phyloP scores from a whole-genome alignment of 1,140 invertebrate genomes.

The Vollenhovia emeryi region DNA sequence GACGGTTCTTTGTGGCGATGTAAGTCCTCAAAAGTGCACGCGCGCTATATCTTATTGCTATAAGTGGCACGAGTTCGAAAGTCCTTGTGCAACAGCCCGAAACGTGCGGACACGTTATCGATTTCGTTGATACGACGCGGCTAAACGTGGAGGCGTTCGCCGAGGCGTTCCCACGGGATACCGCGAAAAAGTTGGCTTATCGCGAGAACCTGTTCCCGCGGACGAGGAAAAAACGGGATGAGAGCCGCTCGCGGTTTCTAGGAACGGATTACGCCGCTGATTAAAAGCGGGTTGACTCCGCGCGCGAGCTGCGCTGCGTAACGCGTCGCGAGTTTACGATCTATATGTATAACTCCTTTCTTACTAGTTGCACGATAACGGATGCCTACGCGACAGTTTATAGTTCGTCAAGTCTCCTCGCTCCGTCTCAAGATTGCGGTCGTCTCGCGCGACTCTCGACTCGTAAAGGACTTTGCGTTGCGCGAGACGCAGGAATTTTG shows the following conservation, averaged over 20 bases:
- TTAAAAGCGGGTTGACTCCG: constrained; percentile 40
- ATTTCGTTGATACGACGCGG: constrained; percentile 28
- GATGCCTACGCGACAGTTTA: constrained; percentile 16
- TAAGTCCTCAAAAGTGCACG: background rate
- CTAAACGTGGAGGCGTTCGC: constrained; percentile 25
- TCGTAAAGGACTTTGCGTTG: constrained; percentile 37
- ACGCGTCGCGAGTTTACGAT: constrained; percentile 17
- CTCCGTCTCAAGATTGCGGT: background rate
- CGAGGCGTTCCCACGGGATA: constrained; percentile 28
- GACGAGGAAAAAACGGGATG: background rate
- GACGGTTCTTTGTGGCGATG: background rate
- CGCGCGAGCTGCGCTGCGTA: background rate
- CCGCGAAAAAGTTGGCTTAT: constrained; percentile 18
- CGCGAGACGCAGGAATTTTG: background rate
- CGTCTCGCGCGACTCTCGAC: background rate
- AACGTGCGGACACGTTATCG: constrained; percentile 21
- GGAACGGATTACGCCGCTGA: constrained; percentile 16
- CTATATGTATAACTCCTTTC: background rate
- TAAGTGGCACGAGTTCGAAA: constrained; percentile 10
- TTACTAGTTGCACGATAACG: background rate
- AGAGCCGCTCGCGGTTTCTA: background rate
- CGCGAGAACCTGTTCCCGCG: constrained; percentile 18
- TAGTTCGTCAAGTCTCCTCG: constrained; percentile 16
- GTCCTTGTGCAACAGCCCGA: constrained; percentile 15
- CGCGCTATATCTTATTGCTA: background rate